These are phyloP conservation scores for Sebastes nivosus DNA, from an alignment of 2,797 vertebrate species.

Conservation along the genomic window DNA sequence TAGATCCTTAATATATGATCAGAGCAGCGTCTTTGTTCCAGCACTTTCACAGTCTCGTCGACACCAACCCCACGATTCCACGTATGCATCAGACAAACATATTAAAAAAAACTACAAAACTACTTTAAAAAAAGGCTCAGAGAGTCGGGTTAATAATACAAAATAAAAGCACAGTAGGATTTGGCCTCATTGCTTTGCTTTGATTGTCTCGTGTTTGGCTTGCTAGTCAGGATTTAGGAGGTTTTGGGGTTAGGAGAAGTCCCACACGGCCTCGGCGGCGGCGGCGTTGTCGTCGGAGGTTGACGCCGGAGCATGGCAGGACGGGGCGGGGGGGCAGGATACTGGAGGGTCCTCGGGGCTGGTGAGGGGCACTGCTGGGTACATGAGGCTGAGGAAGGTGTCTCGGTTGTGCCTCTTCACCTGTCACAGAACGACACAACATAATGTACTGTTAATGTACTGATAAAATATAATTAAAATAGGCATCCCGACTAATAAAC, in stretches of 20 bases:
- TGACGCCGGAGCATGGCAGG: slow-evolving; percentile 59
- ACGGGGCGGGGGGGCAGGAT: slow-evolving; percentile 66
- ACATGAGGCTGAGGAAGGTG: slow-evolving; percentile 90
- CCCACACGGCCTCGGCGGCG: slow-evolving; percentile 76
- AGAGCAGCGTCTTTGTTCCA: slow-evolving; percentile 62
- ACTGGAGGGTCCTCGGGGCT: slow-evolving; percentile 76
- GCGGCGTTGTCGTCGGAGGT: slow-evolving; percentile 42
- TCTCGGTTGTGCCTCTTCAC: slow-evolving; percentile 90
- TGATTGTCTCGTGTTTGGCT: slow-evolving; percentile 73
- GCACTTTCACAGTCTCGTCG: slow-evolving; percentile 58
- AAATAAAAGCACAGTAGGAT: slow-evolving; percentile 72
- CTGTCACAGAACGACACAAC: slow-evolving; percentile 46
- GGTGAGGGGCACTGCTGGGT: slow-evolving; percentile 85
- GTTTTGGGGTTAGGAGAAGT: slow-evolving; percentile 76
- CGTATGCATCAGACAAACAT: slow-evolving; percentile 27
- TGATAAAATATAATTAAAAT: not conserved
- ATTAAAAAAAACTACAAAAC: slow-evolving; percentile 53
- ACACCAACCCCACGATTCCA: not conserved
- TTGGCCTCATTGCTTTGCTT: slow-evolving; percentile 69
- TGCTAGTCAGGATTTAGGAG: slow-evolving; percentile 32
- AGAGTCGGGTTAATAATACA: slow-evolving; percentile 48
- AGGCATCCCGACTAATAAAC: not conserved
- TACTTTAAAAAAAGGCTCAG: slow-evolving; percentile 67
- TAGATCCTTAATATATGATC: slow-evolving; percentile 1
- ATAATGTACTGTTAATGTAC: not conserved